phyloP scores from a whole-genome alignment of 2,888 invertebrate species.

The Caenorhabditis wallacei region DNA sequence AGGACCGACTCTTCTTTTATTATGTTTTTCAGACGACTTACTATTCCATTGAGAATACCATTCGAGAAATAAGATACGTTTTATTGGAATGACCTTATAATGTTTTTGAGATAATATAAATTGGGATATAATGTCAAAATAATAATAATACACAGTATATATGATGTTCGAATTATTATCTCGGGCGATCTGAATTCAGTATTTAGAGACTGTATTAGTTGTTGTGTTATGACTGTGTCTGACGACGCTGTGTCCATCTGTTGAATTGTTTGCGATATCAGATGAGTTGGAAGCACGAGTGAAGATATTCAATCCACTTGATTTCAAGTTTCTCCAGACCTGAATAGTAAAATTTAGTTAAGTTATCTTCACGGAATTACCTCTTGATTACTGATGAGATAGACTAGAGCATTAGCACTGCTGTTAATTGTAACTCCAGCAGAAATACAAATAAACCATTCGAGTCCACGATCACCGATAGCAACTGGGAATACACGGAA shows the following conservation, averaged over 20 bases:
- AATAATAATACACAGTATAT: too few species aligned
- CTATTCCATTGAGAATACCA: too few species aligned
- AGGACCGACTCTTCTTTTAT: too few species aligned
- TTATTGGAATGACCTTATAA: too few species aligned
- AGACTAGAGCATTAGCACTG: slow-evolving; percentile 68
- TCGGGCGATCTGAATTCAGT: slow-evolving; percentile 23
- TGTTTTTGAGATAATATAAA: too few species aligned
- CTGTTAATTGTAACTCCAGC: slow-evolving; percentile 68
- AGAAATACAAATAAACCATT: slow-evolving; percentile 65
- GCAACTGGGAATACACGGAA: slow-evolving; percentile 69
- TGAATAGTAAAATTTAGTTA: not conserved
- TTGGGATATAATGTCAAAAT: too few species aligned
- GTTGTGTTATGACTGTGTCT: slow-evolving; percentile 37
- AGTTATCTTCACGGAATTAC: slow-evolving; percentile 26
- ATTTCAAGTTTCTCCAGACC: slow-evolving; percentile 52
- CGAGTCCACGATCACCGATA: slow-evolving; percentile 56
- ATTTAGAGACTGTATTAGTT: slow-evolving; percentile 32
- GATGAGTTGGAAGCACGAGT: slow-evolving; percentile 33
- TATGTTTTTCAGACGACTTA: too few species aligned
- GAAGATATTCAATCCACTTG: slow-evolving; percentile 49
- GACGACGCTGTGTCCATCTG: slow-evolving; percentile 50
- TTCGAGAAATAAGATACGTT: too few species aligned
- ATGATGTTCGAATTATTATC: not conserved
- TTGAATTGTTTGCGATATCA: slow-evolving; percentile 42
- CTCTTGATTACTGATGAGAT: slow-evolving; percentile 68